These are phyloP conservation scores for Sceloporus undulatus DNA, from an alignment of 2,113 vertebrate genomes.

Conservation along the genomic window DNA sequence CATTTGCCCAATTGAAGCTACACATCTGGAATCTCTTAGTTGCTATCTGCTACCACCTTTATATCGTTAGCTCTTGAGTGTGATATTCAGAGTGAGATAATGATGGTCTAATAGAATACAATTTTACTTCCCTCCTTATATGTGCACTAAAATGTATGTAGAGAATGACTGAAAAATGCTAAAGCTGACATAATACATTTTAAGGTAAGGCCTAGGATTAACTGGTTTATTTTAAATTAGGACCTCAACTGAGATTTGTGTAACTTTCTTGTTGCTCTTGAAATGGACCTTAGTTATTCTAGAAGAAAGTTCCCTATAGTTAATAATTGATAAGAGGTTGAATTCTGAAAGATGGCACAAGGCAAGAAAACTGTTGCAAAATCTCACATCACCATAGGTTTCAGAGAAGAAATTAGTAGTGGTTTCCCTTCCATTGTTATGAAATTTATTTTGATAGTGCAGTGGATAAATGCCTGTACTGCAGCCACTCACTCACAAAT, in stretches of 20 bases:
- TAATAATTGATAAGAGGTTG: background rate
- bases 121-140: no score
- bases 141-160: background rate
- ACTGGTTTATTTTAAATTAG: conserved; percentile 29
- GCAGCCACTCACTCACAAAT: no score
- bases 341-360: background rate
- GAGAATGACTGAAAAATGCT: background rate
- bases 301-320: background rate
- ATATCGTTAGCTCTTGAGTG: no score
- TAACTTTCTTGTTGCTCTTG: background rate
- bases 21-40: no score
- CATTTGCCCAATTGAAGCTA: no score
- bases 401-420: background rate
- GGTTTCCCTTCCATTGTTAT: conserved; percentile 12
- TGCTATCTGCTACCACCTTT: no score
- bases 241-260: background rate
- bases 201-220: background rate
- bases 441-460: conserved; percentile 37
- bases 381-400: background rate
- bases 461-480: no score
- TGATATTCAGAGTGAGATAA: no score
- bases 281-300: background rate
- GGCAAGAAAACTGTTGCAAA: background rate
- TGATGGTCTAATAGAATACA: no score
- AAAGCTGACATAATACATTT: background rate